A percentile compares a stretch with the other conserved stretches of the same genome.
Evolutionary conservation across 2,113 vertebrate species (phyloP).

Genomic region (Trichechus manatus): DNA sequence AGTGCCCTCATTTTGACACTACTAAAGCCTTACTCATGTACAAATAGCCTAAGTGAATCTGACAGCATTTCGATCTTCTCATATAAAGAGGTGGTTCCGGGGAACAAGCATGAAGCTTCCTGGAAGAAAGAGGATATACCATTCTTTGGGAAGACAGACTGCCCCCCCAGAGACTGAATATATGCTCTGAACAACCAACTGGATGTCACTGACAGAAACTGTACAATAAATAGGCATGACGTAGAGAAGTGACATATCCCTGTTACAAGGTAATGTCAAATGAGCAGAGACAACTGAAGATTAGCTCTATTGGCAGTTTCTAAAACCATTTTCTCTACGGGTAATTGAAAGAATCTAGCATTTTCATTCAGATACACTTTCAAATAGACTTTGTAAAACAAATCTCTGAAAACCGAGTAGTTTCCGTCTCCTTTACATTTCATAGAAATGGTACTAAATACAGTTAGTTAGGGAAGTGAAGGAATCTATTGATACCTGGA

Average conservation of each 20-base stretch:
- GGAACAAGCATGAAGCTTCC: neutral
- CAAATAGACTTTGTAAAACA: neutral
- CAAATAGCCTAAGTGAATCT: neutral
- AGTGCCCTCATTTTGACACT: constrained; percentile 1
- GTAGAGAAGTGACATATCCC: neutral
- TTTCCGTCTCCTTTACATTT: constrained; percentile 9
- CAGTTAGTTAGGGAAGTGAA: neutral
- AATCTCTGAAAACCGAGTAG: neutral
- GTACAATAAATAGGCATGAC: neutral
- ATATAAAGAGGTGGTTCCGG: neutral
- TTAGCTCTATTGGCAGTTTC: neutral
- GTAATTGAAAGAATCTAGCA: neutral
- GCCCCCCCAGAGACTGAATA: neutral
- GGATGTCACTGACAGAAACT: neutral
- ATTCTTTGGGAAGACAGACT: neutral
- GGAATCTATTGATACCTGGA: neutral
- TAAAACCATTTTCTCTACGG: neutral
- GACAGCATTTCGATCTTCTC: neutral
- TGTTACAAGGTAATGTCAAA: neutral
- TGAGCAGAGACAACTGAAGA: neutral
- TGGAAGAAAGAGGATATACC: neutral
- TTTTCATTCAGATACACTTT: neutral
- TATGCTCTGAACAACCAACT: neutral
- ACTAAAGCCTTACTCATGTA: constrained; percentile 21
- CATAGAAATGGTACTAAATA: neutral